Evolutionary conservation across 23 tunicate species (phyloP), one percentile per base, ranked within the genome.

Genomic region (Trididemnum miniatum): DNA sequence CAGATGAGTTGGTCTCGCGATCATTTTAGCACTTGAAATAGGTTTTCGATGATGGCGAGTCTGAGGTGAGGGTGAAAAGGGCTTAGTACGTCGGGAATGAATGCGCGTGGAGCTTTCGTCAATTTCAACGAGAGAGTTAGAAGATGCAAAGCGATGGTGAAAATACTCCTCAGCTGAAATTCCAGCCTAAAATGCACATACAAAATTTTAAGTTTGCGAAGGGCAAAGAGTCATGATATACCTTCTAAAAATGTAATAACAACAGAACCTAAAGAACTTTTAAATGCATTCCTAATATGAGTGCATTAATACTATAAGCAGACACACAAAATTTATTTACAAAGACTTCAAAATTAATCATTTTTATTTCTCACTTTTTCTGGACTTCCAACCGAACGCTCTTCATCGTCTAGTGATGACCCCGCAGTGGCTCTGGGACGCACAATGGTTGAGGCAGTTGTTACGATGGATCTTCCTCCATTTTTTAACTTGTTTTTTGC

Each of bases 31-130:
- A 35, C 49, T 0, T 33, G 39, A 59, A 49, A n/a, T 1, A 33
- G 83, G 24, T 80, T 59, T 31, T 15, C 34, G 40, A 40, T 50
- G 37, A 24, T 67, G 40, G 29, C 32, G 1, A 35, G 79, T 33
- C 35, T 71, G 33, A 15, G 49, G 38, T 7, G 44, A 28, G 49
- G 24, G 71, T 20, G 31, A 38, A 67, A 67, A 67, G 29, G 5
- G 57, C 15, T 39, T 73, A 30, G 69, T 72, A 2, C 75, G 72
- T 62, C 81, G 35, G 5, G 72, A 28, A 27, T 44, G 71, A 1
- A 60, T 23, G 2, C 79, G 79, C 1, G 81, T 39, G 20, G 80
- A 81, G 74, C 87, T 83, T 63, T 83, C 87, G 34, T 83, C 81
- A 24, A 83, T 74, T 31, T 63, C 62, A 33, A 72, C 37, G 25